Base-by-base conservation (phyloP, 2,113 vertebrate genomes). In the Opisthocomus hoazin region DNA sequence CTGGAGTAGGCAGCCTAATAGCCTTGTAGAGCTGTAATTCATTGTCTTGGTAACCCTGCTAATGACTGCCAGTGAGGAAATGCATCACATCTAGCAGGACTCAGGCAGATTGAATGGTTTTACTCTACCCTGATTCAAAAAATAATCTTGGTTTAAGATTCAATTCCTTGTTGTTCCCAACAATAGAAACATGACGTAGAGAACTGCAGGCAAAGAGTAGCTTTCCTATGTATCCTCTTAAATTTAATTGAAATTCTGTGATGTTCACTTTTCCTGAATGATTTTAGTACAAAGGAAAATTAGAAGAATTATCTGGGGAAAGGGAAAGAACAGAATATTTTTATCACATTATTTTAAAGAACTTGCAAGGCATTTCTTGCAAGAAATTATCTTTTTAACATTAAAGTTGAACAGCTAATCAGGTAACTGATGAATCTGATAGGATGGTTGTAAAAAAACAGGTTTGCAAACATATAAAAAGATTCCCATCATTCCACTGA, bases 401-500 rank as follows among this genome's bases (percentile, higher is more conserved):
- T 71, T 84, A 50, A 95, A 71, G 45, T 84, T 91, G 86, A 95
- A 84, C 96, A 91, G 70, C 76, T 91, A 65, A 87, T 91, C 80
- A 64, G 58, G 84, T 94, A 84, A 39, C 77, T 57, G 57, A 93
- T 94, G 53, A 45, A 65, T 61, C 76, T 83, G 46, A 53, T 57
- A 82, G 73, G 66, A 82, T 30, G 27, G 19, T 13, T 27, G 1
- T 1, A 8, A 11, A 4, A 5, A 21, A 39, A 17, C 13, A 34
- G 16, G 9, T 92, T 94, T 94, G 34, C n/a, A 85, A 84, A 69
- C 87, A 48, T 66, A 6, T 77, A 48, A 88, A 80, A 74, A n/a
- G 29, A 19, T 60, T 65, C 45, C 73, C 65, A 2, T 60, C 30
- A 23, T 75, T 29, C 51, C 56, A 85, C 17, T 13, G 41, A 92